Evolutionary conservation across 1,140 invertebrate species (phyloP).

Genomic region (Psix sp.): DNA sequence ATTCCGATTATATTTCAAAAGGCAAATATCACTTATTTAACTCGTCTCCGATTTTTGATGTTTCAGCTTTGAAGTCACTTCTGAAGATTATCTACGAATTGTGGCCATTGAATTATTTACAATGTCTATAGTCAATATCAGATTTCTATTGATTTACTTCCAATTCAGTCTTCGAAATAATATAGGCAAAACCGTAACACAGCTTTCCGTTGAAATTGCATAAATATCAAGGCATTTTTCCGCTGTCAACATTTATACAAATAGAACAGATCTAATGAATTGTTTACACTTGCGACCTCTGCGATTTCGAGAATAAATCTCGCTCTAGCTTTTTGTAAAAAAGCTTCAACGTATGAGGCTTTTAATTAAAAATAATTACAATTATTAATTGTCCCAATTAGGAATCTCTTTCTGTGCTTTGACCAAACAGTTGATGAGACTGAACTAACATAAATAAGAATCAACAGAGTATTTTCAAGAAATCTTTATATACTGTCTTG

Average conservation of each 20-base stretch:
- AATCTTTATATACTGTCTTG: too few relatives aligned
- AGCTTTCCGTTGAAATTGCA: too few relatives aligned
- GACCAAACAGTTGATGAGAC: not conserved
- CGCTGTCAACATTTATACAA: too few relatives aligned
- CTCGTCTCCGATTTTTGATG: slow-evolving; percentile 23
- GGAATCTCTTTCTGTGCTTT: too few relatives aligned
- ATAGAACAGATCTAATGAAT: too few relatives aligned
- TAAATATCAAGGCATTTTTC: too few relatives aligned
- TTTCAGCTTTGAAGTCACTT: slow-evolving; percentile 40
- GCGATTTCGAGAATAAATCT: too few relatives aligned
- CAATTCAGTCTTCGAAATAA: not conserved
- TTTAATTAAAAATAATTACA: not conserved
- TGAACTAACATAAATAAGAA: too few relatives aligned
- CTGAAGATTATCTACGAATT: slow-evolving; percentile 8
- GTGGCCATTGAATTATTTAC: slow-evolving; percentile 5
- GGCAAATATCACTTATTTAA: slow-evolving; percentile 15
- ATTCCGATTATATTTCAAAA: slow-evolving; percentile 26
- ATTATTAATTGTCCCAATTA: not conserved
- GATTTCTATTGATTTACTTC: slow-evolving; percentile 1
- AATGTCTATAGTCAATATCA: slow-evolving; percentile 27
- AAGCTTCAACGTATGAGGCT: not conserved
- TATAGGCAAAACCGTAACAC: too few relatives aligned
- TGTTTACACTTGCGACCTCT: too few relatives aligned
- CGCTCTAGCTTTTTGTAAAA: too few relatives aligned
- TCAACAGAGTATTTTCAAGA: too few relatives aligned